Conservation (phyloP, 1,140 invertebrate genomes). For the Meloidogyne floridensis region DNA sequence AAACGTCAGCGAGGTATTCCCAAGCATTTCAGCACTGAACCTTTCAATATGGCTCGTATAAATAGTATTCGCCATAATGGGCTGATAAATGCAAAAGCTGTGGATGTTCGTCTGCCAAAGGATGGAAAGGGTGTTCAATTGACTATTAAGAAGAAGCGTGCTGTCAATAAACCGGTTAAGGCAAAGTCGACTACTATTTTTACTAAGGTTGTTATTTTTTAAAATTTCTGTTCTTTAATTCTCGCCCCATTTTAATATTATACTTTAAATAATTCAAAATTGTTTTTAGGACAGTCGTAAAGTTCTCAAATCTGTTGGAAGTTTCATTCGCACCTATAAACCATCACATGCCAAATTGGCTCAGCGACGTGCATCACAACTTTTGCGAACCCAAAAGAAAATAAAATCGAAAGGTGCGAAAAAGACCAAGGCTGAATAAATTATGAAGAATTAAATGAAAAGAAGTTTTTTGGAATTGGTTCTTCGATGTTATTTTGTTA, state of each 20-base stretch:
- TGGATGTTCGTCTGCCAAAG: slow-evolving; percentile 39
- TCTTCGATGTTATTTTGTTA: not conserved
- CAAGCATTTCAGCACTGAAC: slow-evolving; percentile 46
- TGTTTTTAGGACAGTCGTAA: slow-evolving; percentile 26
- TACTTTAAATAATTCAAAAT: no score
- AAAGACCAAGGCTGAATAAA: slow-evolving; percentile 26
- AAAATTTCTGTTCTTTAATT: not conserved
- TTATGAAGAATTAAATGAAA: not conserved
- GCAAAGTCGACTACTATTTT: not conserved
- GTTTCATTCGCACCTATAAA: slow-evolving; percentile 26
- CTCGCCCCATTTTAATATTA: not conserved
- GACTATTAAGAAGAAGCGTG: slow-evolving; percentile 31
- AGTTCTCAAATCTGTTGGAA: slow-evolving; percentile 28
- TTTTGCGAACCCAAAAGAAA: slow-evolving; percentile 35
- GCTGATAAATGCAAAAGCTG: slow-evolving; percentile 43
- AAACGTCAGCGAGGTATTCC: slow-evolving; percentile 47
- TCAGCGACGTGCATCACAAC: slow-evolving; percentile 36
- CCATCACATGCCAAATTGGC: slow-evolving; percentile 35
- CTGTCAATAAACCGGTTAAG: slow-evolving; percentile 15
- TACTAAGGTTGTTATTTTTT: not conserved
- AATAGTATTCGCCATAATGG: slow-evolving; percentile 46
- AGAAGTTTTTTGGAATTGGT: not conserved
- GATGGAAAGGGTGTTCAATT: slow-evolving; percentile 31
- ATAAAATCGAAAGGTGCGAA: slow-evolving; percentile 16
- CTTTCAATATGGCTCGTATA: slow-evolving; percentile 39